phyloP scores from a whole-genome alignment of 1,140 invertebrate species.

The silkworm (Bombyx mori) region ASM3026992v2 NC_085107.1:7116001-7116500 shows the following conservation, averaged over 20 bases:
- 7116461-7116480: too few species aligned
- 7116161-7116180: slow-evolving; percentile 6
- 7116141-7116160: slow-evolving; percentile 10
- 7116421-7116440: neutral
- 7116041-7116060: too few species aligned
- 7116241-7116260: slow-evolving; percentile 26
- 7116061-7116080: slow-evolving; percentile 1
- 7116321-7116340: slow-evolving; percentile 14
- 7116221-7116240: slow-evolving; percentile 32
- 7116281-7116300: slow-evolving; percentile 19
- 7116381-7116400: slow-evolving; percentile 7
- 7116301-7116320: slow-evolving; percentile 15
- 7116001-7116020: too few species aligned
- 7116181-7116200: slow-evolving; percentile 21
- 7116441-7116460: neutral
- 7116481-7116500: too few species aligned
- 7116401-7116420: neutral
- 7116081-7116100: neutral
- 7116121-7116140: slow-evolving; percentile 14
- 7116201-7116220: slow-evolving; percentile 45
- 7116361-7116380: slow-evolving; percentile 17
- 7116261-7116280: slow-evolving; percentile 28
- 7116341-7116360: slow-evolving; percentile 9
- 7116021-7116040: too few species aligned
- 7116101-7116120: slow-evolving; percentile 5